Conservation (phyloP, 2,888 invertebrate genomes). For the Amitus sp. region DNA sequence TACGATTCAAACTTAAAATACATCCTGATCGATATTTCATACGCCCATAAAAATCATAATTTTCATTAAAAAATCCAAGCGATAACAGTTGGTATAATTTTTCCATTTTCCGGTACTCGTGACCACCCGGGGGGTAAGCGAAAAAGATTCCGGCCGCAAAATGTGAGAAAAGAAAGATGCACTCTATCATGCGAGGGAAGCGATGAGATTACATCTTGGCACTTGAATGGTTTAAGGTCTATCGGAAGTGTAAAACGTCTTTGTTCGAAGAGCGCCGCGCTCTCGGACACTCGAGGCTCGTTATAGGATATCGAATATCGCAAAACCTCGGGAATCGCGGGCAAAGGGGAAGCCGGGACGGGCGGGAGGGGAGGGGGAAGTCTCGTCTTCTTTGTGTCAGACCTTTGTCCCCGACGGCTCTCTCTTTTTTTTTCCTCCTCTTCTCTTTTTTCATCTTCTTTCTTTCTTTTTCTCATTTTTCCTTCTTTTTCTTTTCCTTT, state of each 20-base stretch:
- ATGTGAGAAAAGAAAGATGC: constrained; percentile 22
- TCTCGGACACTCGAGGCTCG: constrained; percentile 39
- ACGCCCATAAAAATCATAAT: too few relatives aligned
- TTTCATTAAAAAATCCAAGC: too few relatives aligned
- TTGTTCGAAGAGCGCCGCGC: constrained; percentile 51
- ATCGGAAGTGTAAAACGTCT: constrained; percentile 59
- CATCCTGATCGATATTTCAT: too few relatives aligned
- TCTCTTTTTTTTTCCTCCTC: constrained; percentile 21
- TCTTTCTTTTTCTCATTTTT: not conserved
- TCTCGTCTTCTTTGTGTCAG: constrained; percentile 46
- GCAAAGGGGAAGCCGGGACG: too few relatives aligned
- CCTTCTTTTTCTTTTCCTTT: not conserved
- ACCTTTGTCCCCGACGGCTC: constrained; percentile 43
- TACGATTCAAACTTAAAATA: too few relatives aligned
- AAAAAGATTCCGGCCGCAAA: too few relatives aligned
- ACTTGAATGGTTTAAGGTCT: constrained; percentile 34
- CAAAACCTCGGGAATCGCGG: constrained; percentile 34
- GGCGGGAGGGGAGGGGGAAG: too few relatives aligned
- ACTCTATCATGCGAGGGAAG: constrained; percentile 24
- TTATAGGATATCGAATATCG: constrained; percentile 57
- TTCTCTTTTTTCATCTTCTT: constrained; percentile 19
- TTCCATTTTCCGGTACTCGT: too few relatives aligned
- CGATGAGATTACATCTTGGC: constrained; percentile 33
- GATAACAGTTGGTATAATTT: too few relatives aligned
- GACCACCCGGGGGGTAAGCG: too few relatives aligned